Conservation (phyloP, 2,797 vertebrate genomes). For the Orientallactaga sibirica region DNA sequence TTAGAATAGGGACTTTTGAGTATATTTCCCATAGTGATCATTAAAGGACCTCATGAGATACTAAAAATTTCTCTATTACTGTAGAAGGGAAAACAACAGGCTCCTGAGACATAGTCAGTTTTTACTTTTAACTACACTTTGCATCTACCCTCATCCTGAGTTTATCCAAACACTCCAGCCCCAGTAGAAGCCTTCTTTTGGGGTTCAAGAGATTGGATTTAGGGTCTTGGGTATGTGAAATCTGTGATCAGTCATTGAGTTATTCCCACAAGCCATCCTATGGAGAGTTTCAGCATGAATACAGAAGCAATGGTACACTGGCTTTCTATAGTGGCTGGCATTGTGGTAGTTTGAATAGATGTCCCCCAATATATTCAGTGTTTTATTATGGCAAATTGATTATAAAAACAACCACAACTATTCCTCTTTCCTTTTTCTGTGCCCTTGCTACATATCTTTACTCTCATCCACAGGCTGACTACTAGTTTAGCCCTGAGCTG, state of each 20-base stretch:
- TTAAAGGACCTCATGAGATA: neutral
- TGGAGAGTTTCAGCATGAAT: neutral
- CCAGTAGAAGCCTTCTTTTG: neutral
- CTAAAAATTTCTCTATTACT: neutral
- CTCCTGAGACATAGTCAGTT: neutral
- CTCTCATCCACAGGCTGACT: neutral
- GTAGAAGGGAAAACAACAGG: neutral
- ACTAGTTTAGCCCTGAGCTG: neutral
- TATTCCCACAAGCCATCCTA: neutral
- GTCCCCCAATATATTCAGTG: too few relatives aligned
- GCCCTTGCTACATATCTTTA: neutral
- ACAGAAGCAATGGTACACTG: neutral
- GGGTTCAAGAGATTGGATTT: neutral
- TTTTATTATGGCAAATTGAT: neutral
- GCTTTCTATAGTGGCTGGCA: neutral
- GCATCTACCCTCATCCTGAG: neutral
- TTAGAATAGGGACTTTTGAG: slow-evolving; percentile 1
- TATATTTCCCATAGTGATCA: neutral
- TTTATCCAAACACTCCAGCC: neutral
- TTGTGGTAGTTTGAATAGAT: neutral
- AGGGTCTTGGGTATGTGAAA: neutral
- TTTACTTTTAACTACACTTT: neutral
- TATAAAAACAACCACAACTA: neutral
- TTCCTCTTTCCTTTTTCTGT: neutral
- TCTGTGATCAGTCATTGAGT: neutral